Evolutionary conservation across 1,140 invertebrate genomes (phyloP), one percentile per base, ranked within the genome.

Genomic region (Himalopsyche phryganea): DNA sequence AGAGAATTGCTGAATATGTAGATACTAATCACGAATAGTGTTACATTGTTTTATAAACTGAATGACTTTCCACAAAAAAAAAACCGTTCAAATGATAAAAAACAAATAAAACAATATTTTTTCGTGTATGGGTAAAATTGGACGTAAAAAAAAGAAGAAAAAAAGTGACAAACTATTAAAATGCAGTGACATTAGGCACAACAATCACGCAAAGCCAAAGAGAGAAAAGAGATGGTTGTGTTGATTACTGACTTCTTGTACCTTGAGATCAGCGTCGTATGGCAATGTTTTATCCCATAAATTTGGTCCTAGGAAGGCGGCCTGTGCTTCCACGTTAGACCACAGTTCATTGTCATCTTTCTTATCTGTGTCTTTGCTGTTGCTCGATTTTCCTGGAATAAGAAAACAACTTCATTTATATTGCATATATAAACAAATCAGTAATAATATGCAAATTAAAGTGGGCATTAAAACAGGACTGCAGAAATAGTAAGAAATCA

Each of bases 231-330:
- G 48, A 57, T 65, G 57, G 52, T 47, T 72, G 70, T 73, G 63
- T 66, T 68, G 69, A 71, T 76, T 80, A 80, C 79, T 81, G 79
- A 81, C 80, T 82, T 82, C 77, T 77, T 83, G 84, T 87, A 96
- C 90, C 85, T 96, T 96, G 81, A 96, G 90, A 83, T 95, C 91
- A 72, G 88, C 85, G 79, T 93, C 90, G 70, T 92, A 93, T 65
- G 89, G 87, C 66, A 89, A 75, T 61, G 90, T 91, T 78, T 94
- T 95, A 77, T 96, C 92, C 94, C 94, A 96, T 20, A 96, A 78
- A 72, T 91, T 95, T 41, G 93, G 93, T 41, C 93, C 93, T 55
- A 97, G 83, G 79, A 96, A 96, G 67, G 94, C 93, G 48, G 92
- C 88, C 71, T 94, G 90, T 66, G 90, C 89, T 79, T 94, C 91